Percentiles rank a stretch among this genome's conserved stretches.
These are phyloP conservation scores for Laterallus jamaicensis DNA, from an alignment of 2,113 vertebrate species.

Conservation along the genomic window DNA sequence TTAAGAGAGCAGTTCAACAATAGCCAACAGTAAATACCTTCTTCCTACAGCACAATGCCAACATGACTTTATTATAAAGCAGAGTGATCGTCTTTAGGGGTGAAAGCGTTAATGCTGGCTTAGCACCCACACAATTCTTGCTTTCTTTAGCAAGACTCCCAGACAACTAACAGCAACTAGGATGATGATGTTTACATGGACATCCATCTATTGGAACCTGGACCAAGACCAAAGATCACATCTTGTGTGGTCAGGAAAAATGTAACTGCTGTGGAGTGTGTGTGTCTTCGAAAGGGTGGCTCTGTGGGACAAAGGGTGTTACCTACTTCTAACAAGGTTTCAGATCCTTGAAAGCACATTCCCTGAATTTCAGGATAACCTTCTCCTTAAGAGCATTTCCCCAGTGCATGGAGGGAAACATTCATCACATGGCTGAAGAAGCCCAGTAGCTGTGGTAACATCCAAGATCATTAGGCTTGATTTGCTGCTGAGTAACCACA, in stretches of 20 bases:
- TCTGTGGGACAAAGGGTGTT: not conserved
- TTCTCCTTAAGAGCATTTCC: not conserved
- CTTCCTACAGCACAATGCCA: not conserved
- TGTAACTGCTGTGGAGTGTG: not conserved
- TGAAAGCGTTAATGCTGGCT: not conserved
- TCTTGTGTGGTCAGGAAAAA: not conserved
- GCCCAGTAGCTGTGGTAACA: not conserved
- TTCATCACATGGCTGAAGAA: not conserved
- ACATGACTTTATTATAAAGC: not conserved
- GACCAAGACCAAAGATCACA: not conserved
- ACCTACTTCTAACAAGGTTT: not conserved
- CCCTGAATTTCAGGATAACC: not conserved
- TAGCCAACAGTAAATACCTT: not conserved
- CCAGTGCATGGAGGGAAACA: not conserved
- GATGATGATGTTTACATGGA: not conserved
- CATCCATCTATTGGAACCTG: not conserved
- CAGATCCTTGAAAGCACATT: not conserved
- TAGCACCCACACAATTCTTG: not conserved
- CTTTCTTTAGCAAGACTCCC: not conserved
- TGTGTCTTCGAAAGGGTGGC: not conserved
- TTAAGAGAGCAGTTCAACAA: not conserved
- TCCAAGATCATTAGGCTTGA: not conserved
- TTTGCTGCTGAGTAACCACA: not conserved
- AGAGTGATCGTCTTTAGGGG: not conserved
- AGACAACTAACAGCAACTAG: not conserved